Evolutionary conservation across 1,140 invertebrate genomes (phyloP).

Genomic region (Trinorchestia longiramus): DNA sequence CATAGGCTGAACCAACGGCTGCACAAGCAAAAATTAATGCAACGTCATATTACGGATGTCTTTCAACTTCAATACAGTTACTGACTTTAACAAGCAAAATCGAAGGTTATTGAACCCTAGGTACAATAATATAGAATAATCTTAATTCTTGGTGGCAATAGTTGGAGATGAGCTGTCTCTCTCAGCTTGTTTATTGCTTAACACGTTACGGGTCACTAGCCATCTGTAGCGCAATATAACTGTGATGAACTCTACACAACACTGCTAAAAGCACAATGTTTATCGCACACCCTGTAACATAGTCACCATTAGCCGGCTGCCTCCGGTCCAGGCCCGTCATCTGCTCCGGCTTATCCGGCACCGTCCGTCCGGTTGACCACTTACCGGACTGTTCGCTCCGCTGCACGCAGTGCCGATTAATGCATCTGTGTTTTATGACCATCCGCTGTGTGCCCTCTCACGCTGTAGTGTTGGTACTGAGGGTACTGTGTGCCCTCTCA

Average conservation of each 20-base stretch:
- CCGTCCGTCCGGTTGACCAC: not conserved
- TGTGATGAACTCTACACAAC: not conserved
- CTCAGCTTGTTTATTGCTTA: not conserved
- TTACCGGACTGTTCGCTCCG: slow-evolving; percentile 24
- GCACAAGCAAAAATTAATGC: too few species aligned
- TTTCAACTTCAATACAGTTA: too few species aligned
- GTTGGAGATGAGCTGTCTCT: not conserved
- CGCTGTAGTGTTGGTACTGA: too few species aligned
- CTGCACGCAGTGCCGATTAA: not conserved
- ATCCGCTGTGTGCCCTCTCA: too few species aligned
- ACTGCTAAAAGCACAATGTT: not conserved
- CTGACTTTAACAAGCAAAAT: too few species aligned
- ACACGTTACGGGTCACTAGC: not conserved
- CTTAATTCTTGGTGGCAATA: not conserved
- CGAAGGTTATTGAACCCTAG: too few species aligned
- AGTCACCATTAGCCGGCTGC: not conserved
- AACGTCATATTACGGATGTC: too few species aligned
- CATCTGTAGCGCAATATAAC: not conserved
- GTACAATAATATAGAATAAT: not conserved
- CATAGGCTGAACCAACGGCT: not conserved
- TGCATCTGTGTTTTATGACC: not conserved
- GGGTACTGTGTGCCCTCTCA: not conserved
- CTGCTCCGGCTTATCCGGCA: not conserved
- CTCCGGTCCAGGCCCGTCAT: not conserved
- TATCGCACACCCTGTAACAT: not conserved